Percentiles rank a stretch among this genome's conserved stretches.
Evolutionary conservation across 2,797 vertebrate species (phyloP).

Genomic region (Sebastes diploproa): DNA sequence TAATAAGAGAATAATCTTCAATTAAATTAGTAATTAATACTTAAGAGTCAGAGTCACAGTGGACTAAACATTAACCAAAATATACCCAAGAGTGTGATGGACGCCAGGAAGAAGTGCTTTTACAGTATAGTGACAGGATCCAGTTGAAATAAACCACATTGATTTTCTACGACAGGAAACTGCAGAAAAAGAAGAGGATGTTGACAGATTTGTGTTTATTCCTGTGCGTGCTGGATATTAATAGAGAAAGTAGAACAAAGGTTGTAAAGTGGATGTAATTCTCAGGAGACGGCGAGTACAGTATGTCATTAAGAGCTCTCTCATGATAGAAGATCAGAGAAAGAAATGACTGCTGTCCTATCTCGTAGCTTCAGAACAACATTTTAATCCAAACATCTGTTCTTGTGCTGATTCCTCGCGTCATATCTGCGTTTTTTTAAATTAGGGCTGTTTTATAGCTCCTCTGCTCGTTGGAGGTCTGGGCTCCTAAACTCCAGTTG

Average conservation of each 20-base stretch:
- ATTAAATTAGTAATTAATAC: background rate
- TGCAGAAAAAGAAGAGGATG: background rate
- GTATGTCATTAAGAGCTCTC: background rate
- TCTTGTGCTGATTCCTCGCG: background rate
- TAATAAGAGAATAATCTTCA: background rate
- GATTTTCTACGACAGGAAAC: background rate
- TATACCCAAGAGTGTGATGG: background rate
- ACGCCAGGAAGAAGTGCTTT: background rate
- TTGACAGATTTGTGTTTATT: slow-evolving; percentile 8
- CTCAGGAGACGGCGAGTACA: background rate
- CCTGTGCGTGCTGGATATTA: background rate
- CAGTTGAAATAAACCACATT: background rate
- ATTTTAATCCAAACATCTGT: slow-evolving; percentile 21
- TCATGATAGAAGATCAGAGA: background rate
- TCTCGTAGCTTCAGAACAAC: slow-evolving; percentile 7
- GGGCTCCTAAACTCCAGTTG: slow-evolving; percentile 13
- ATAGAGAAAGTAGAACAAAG: slow-evolving; percentile 12
- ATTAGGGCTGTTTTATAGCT: slow-evolving; percentile 19
- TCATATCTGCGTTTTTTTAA: background rate
- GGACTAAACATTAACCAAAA: background rate
- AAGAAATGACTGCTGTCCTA: background rate
- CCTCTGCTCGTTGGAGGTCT: background rate
- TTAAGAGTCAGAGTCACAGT: background rate
- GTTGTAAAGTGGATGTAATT: background rate
- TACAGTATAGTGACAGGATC: background rate